phyloP scores from a whole-genome alignment of 2,113 vertebrate species.

The Sinosuthora webbiana region DNA sequence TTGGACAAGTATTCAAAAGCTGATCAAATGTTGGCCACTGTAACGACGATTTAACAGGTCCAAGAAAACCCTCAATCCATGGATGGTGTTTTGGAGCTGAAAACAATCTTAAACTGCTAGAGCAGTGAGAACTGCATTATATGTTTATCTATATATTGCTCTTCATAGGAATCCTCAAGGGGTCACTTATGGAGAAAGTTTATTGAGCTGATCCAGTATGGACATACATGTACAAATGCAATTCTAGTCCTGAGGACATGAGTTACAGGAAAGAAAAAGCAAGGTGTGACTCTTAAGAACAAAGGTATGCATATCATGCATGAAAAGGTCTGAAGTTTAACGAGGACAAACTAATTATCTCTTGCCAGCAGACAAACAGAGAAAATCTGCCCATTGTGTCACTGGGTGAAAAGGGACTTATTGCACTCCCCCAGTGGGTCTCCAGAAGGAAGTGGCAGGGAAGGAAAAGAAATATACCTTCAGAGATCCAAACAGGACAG shows the following conservation, averaged over 20 bases:
- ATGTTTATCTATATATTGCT: not conserved
- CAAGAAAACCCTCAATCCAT: not conserved
- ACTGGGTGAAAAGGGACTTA: accelerated
- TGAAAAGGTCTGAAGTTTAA: not conserved
- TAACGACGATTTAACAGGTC: not conserved
- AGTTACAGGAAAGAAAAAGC: not conserved
- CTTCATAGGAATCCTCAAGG: not conserved
- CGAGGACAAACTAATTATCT: not conserved
- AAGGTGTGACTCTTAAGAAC: not conserved
- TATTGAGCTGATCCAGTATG: not conserved
- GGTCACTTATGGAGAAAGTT: not conserved
- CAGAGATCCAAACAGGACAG: not conserved
- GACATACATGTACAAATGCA: not conserved
- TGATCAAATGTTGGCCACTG: not conserved
- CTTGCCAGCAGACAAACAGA: not conserved
- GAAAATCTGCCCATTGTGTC: not conserved
- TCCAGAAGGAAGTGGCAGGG: not conserved
- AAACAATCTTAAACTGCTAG: not conserved
- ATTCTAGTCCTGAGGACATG: not conserved
- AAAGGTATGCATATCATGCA: not conserved
- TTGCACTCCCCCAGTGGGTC: accelerated
- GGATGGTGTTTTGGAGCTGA: not conserved
- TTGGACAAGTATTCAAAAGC: not conserved
- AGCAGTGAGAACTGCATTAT: not conserved
- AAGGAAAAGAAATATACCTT: not conserved